These are phyloP conservation scores for Ophiodon elongatus DNA, from an alignment of 2,113 vertebrate species.

Conservation along the genomic window DNA sequence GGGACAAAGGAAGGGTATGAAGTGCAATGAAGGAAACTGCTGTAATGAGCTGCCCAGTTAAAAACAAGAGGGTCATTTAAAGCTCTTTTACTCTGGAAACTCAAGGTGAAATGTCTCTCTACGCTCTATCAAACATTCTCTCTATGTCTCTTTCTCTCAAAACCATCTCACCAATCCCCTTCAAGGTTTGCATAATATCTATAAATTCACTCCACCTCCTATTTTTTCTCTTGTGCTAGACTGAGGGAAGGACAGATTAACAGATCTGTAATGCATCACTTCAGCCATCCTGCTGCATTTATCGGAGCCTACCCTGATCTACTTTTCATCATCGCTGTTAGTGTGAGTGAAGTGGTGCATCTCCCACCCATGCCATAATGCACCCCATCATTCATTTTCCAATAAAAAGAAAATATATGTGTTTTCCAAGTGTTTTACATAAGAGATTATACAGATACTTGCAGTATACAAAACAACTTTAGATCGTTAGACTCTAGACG, in stretches of 20 bases:
- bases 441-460: not conserved
- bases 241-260: constrained; percentile 44
- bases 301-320: constrained; percentile 51
- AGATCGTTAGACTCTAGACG: not conserved
- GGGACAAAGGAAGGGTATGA: not conserved
- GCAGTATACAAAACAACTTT: not conserved
- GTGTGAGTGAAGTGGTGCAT: constrained; percentile 27
- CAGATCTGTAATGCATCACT: constrained; percentile 56
- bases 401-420: not conserved
- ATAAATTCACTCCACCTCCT: constrained; percentile 32
- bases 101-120: constrained; percentile 24
- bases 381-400: not conserved
- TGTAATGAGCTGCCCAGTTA: constrained; percentile 34
- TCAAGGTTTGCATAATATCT: constrained; percentile 33
- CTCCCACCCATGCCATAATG: not conserved
- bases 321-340: constrained; percentile 55
- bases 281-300: constrained; percentile 46
- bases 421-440: not conserved
- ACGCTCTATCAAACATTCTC: not conserved
- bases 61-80: constrained; percentile 57
- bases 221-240: constrained; percentile 8
- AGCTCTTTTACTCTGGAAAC: constrained; percentile 31
- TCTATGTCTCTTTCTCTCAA: not conserved
- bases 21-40: constrained; percentile 18
- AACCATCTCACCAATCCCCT: not conserved